Base-by-base conservation (phyloP, 2,113 vertebrate genomes). In the Caranx melampygus region DNA sequence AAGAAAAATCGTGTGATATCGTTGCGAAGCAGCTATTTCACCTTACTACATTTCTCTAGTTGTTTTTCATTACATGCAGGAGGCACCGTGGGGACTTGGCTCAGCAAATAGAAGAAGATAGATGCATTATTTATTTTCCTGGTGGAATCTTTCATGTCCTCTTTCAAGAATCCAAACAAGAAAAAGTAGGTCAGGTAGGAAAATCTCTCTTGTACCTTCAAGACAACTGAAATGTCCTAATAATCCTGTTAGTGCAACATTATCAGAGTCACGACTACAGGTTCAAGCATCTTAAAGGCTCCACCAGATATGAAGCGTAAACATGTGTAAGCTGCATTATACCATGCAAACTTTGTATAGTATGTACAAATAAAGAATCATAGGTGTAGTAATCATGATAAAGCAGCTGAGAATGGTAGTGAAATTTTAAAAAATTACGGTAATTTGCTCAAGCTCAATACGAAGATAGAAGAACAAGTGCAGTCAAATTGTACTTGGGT, bases 91-190 rank as follows among this genome's bases (percentile, higher is more conserved):
- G 57, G 20, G 66, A 74, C 59, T 72, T 42, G 18, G 35, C 42
- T 51, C 57, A 70, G 40, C 45, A 64, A 75, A 54, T 1, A 65
- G 51, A 82, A 31, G 44, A 66, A 63, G 40, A 40, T 8, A 44
- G 5, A 73, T 87, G 69, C 70, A 81, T 85, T 85, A 89, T 85
- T 89, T 35, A 89, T 82, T 47, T 47, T 60, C 35, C 49, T 85
- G 68, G 11, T 49, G 51, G 64, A 68, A 63, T 72, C 63, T 81
- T 57, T 79, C 58, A 72, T 76, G 69, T 81, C 61, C 13, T 76
- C 51, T 40, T 59, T 40, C 57, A 15, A 59, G 69, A 75, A 78
- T 66, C 70, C 47, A 78, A 72, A 10, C 1, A 3, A 69, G 34
- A 57, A 59, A 59, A 88, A 67, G 44, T 81, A 72, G 75, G 77